phyloP scores from a whole-genome alignment of 2,797 vertebrate species.

The Macrochelys suwanniensis region DNA sequence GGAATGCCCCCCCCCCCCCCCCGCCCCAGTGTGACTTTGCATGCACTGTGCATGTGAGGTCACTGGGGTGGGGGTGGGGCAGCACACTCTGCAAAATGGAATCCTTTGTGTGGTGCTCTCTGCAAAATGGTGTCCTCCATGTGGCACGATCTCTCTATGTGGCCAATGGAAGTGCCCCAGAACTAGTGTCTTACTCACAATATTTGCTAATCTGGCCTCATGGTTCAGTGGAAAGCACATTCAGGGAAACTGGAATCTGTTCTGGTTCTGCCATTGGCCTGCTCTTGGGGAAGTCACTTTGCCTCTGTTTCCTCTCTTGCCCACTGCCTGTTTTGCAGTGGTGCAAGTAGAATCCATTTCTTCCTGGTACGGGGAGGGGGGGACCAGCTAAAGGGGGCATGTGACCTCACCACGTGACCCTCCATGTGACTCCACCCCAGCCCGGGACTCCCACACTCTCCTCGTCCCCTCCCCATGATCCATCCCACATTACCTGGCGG shows the following conservation, averaged over 20 bases:
- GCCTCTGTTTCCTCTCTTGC: background rate
- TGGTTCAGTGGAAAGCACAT: background rate
- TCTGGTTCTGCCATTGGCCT: background rate
- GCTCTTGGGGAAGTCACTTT: background rate
- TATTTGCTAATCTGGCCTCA: background rate
- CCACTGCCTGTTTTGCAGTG: background rate
- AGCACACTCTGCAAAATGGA: background rate
- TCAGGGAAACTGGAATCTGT: background rate
- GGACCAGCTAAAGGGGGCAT: no score
- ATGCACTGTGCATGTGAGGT: background rate
- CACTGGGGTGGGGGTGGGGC: background rate
- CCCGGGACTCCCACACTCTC: no score
- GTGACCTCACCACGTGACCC: no score
- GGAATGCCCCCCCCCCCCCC: rapidly evolving
- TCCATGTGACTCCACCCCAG: no score
- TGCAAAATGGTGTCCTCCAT: background rate
- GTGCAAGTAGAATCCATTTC: no score
- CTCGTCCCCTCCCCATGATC: no score
- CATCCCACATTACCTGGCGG: no score
- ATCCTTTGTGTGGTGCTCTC: background rate
- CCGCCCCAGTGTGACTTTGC: background rate
- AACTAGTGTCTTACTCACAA: background rate
- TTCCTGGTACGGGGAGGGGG: no score
- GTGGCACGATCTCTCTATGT: no score
- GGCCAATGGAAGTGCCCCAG: background rate